Conservation (phyloP, 2,797 vertebrate genomes). For the Hemibagrus guttatus region DNA sequence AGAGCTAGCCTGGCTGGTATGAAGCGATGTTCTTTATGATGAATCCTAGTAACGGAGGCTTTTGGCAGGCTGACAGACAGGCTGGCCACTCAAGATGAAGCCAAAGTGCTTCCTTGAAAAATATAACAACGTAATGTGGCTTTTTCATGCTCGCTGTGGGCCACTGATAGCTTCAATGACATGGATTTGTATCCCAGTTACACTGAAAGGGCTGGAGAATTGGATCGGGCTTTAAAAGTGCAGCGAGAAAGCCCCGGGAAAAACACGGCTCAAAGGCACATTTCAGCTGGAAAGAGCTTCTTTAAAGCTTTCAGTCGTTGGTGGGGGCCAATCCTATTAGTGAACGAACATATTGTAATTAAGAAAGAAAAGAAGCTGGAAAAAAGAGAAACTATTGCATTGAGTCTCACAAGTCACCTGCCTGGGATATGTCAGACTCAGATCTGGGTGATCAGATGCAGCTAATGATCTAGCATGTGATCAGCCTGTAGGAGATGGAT, state of each 20-base stretch:
- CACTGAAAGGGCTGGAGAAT: slow-evolving; percentile 79
- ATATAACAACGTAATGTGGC: slow-evolving; percentile 71
- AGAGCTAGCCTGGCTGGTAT: slow-evolving; percentile 60
- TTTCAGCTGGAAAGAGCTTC: slow-evolving; percentile 81
- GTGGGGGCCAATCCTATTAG: slow-evolving; percentile 83
- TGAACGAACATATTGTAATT: slow-evolving; percentile 80
- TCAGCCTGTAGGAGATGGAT: neutral
- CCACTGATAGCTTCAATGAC: slow-evolving; percentile 77
- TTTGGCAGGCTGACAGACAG: slow-evolving; percentile 71
- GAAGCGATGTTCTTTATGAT: slow-evolving; percentile 71
- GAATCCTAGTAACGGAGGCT: slow-evolving; percentile 73
- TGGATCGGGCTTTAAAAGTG: slow-evolving; percentile 83
- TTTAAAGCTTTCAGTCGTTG: slow-evolving; percentile 80
- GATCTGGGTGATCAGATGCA: neutral
- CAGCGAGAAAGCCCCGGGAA: slow-evolving; percentile 83
- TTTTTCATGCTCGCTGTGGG: slow-evolving; percentile 79
- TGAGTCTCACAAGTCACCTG: slow-evolving; percentile 57
- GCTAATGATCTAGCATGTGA: slow-evolving; percentile 24
- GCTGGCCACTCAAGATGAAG: slow-evolving; percentile 22
- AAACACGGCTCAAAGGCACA: slow-evolving; percentile 82
- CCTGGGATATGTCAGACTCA: slow-evolving; percentile 63
- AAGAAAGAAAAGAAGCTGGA: slow-evolving; percentile 72
- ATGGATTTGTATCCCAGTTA: slow-evolving; percentile 84
- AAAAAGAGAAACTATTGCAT: slow-evolving; percentile 55
- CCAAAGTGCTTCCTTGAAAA: neutral